Evolutionary conservation across 2,888 invertebrate species (phyloP).

Genomic region (Cyclophora albipunctata): DNA sequence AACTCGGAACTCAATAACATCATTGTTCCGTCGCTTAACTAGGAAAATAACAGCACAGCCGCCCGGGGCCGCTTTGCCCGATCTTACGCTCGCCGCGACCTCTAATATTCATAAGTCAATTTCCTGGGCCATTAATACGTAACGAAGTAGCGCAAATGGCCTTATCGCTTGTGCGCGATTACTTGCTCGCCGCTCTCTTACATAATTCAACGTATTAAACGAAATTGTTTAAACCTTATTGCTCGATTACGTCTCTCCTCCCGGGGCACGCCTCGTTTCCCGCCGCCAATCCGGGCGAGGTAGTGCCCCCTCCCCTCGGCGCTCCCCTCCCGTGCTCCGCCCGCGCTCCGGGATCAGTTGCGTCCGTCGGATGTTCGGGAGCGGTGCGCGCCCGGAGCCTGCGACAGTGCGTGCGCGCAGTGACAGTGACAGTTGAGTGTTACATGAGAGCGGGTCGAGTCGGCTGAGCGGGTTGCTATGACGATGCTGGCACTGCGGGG

Average conservation of each 20-base stretch:
- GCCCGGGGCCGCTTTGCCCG: constrained; percentile 66
- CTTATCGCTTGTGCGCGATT: constrained; percentile 76
- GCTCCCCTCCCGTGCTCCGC: constrained; percentile 39
- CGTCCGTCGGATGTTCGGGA: constrained; percentile 38
- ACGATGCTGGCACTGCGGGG: constrained; percentile 71
- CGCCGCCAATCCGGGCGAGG: constrained; percentile 54
- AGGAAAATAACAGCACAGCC: constrained; percentile 61
- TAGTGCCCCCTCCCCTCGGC: constrained; percentile 28
- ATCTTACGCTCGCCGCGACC: constrained; percentile 63
- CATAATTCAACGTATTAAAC: constrained; percentile 77
- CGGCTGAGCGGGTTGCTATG: constrained; percentile 48
- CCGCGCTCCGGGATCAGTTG: constrained; percentile 37
- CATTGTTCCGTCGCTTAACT: constrained; percentile 69
- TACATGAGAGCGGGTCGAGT: no score
- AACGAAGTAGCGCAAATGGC: constrained; percentile 76
- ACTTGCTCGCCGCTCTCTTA: constrained; percentile 74
- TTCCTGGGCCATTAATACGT: constrained; percentile 76
- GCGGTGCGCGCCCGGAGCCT: constrained; percentile 1
- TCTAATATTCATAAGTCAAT: constrained; percentile 77
- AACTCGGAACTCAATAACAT: constrained; percentile 69
- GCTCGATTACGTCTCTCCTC: constrained; percentile 74
- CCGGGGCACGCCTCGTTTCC: constrained; percentile 67
- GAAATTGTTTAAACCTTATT: constrained; percentile 77
- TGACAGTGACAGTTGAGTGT: no score
- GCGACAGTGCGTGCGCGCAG: constrained; percentile 24